Evolutionary conservation across 1,140 invertebrate species (phyloP).

Genomic region (Ditylenchus dipsaci): DNA sequence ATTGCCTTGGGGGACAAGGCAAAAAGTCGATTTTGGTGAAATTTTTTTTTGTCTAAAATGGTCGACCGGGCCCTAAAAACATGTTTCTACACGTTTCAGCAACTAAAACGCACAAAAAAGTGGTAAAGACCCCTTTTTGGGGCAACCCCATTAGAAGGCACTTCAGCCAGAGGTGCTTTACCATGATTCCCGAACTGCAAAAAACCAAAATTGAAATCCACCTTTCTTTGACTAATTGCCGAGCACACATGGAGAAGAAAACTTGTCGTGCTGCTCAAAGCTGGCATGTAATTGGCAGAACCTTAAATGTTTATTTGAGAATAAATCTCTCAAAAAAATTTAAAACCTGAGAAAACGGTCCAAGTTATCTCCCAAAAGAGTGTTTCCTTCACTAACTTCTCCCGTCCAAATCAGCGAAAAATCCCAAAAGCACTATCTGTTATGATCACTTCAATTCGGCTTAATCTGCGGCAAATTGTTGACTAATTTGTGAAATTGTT

Average conservation of each 20-base stretch:
- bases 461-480: not conserved
- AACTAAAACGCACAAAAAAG: too few species aligned
- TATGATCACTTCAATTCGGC: not conserved
- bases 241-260: slow-evolving; percentile 21
- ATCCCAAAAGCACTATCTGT: not conserved
- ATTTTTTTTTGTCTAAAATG: too few species aligned
- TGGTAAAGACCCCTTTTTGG: too few species aligned
- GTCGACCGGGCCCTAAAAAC: too few species aligned
- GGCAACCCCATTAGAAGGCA: too few species aligned
- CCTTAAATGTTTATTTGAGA: slow-evolving; percentile 1
- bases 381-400: not conserved
- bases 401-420: not conserved
- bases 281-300: slow-evolving; percentile 23
- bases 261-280: slow-evolving; percentile 35
- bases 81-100: too few species aligned
- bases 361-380: not conserved
- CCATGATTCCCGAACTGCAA: too few species aligned
- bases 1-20: too few species aligned
- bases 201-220: too few species aligned
- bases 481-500: not conserved
- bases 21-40: too few species aligned
- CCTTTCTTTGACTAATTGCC: slow-evolving; percentile 26
- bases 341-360: not conserved
- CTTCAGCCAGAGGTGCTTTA: too few species aligned
- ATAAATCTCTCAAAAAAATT: not conserved